Evolutionary conservation across 2,888 invertebrate species (phyloP), one percentile per base, ranked within the genome.

Genomic region (Drosophila birchii): DNA sequence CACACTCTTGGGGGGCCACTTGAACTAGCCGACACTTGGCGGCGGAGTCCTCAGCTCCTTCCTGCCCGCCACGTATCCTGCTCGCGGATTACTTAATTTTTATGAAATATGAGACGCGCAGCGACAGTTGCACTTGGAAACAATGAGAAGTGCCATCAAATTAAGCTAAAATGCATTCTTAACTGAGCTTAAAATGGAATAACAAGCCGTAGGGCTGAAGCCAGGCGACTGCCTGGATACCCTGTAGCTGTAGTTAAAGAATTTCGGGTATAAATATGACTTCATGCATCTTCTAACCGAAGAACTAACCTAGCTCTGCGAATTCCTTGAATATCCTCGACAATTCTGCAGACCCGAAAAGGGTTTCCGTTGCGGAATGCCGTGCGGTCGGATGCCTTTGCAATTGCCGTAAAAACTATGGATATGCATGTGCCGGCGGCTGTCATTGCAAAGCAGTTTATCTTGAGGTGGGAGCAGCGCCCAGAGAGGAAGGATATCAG

Each of bases 51-150:
- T 43, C 18, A 26, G 14, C 47, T 45, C 14, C 45, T 38, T 36
- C n/a, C 7, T 14, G 29, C 12, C 5, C 39, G 16, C 54, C 12
- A 32, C 41, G 39, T 18, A 45, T 41, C 36, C 36, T 34, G 20
- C 20, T 53, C 66, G 67, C 69, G 70, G 71, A 86, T 86, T 84
- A 84, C 80, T 86, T 84, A 81, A 84, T 84, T 84, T 81, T 78
- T 86, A 84, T 75, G 75, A 75, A 75, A 75, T 70, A 75, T 80
- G 81, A 81, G 76, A 82, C 71, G 77, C 75, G 75, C 64, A 74
- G 67, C 64, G 73, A 47, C 63, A 63, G 62, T 45, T 34, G 69
- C 69, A 69, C 59, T 70, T 53, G 41, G 73, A 73, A 66, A 68
- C 73, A 73, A 74, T 67, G 59, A 59, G 44, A 59, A 67, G 73